These are phyloP conservation scores for Agrilus mali DNA, from an alignment of 2,888 invertebrate genomes.

Conservation along the genomic window DNA sequence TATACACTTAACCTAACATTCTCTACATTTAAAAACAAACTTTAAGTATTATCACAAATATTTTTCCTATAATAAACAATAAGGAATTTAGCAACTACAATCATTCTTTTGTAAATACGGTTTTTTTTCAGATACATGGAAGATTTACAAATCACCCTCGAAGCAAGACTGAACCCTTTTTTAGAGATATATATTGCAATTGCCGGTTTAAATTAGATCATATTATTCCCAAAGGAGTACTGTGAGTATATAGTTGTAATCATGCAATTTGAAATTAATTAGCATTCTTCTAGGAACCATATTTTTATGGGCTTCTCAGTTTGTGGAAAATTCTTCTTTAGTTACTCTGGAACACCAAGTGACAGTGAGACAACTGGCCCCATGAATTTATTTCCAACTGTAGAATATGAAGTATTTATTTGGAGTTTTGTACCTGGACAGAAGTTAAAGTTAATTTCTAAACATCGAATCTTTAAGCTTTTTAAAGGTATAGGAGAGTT, in stretches of 20 bases:
- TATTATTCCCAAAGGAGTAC: constrained; percentile 19
- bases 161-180: constrained; percentile 32
- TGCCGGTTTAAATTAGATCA: constrained; percentile 25
- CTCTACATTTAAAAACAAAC: constrained; percentile 8
- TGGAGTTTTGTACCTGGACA: constrained; percentile 33
- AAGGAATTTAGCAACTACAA: too few relatives aligned
- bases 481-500: constrained; percentile 25
- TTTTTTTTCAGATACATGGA: constrained; percentile 28
- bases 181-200: constrained; percentile 28
- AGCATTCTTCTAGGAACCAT: constrained; percentile 54
- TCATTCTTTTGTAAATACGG: too few relatives aligned
- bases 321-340: constrained; percentile 84
- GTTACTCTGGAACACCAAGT: constrained; percentile 44
- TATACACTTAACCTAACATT: constrained; percentile 20
- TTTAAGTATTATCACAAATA: constrained; percentile 11
- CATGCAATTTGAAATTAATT: constrained; percentile 4
- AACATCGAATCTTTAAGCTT: constrained; percentile 32
- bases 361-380: constrained; percentile 6
- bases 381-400: constrained; percentile 17
- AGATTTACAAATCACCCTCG: constrained; percentile 28
- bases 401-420: constrained; percentile 30
- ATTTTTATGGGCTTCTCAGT: constrained; percentile 92
- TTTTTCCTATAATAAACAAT: constrained; percentile 9
- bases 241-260: constrained; percentile 19
- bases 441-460: constrained; percentile 25